A percentile compares a stretch with the other conserved stretches of the same genome.
phyloP scores from a whole-genome alignment of 1,140 invertebrate species.

The Venturia canescens region DNA sequence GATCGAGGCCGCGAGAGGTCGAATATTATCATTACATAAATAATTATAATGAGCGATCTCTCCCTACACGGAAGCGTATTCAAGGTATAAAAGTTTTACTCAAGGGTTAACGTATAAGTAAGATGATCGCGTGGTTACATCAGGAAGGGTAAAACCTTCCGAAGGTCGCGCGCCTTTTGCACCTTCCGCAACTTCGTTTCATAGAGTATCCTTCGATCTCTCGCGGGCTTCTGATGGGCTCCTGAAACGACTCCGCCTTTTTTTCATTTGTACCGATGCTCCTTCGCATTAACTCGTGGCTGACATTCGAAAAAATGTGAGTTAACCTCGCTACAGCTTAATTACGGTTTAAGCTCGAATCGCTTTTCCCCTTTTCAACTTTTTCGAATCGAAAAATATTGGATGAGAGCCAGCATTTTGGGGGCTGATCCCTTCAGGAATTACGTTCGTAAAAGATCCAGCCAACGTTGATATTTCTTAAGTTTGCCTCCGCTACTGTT shows the following conservation, averaged over 20 bases:
- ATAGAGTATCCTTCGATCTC: not conserved
- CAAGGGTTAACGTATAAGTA: constrained; percentile 1
- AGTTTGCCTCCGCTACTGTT: too few relatives aligned
- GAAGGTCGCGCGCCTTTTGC: constrained; percentile 64
- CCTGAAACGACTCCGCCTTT: not conserved
- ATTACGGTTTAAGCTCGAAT: too few relatives aligned
- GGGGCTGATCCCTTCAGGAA: too few relatives aligned
- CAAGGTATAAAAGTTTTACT: constrained; percentile 5
- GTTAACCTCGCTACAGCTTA: too few relatives aligned
- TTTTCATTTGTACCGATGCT: not conserved
- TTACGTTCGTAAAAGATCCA: too few relatives aligned
- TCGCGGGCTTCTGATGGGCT: constrained; percentile 5
- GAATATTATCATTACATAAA: constrained; percentile 55
- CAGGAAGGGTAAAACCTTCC: constrained; percentile 62
- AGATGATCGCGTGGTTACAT: constrained; percentile 23
- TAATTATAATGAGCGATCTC: constrained; percentile 52
- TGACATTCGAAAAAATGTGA: too few relatives aligned
- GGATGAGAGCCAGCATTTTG: too few relatives aligned
- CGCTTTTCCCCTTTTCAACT: too few relatives aligned
- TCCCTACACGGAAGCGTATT: constrained; percentile 65
- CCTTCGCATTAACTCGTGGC: not conserved
- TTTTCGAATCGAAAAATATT: too few relatives aligned
- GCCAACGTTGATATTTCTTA: too few relatives aligned
- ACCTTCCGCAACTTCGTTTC: constrained; percentile 32
- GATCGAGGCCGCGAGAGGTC: constrained; percentile 44